phyloP scores from a whole-genome alignment of 1,140 invertebrate species.

The Bombyx mandarina region DNA sequence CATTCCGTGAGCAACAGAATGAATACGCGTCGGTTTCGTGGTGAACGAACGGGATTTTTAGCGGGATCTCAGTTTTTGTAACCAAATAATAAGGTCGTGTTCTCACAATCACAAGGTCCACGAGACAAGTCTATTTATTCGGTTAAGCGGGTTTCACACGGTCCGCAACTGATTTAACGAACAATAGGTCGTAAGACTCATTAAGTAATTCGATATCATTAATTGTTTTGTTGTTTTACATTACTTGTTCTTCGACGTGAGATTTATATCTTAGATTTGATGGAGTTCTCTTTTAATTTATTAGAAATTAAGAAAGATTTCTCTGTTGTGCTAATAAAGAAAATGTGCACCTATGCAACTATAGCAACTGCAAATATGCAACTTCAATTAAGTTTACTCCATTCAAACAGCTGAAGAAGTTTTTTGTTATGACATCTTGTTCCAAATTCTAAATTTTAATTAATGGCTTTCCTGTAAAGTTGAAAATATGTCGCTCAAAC shows the following conservation, averaged over 20 bases:
- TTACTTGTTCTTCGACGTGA: slow-evolving; percentile 7
- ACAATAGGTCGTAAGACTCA: slow-evolving; percentile 34
- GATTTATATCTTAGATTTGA: neutral
- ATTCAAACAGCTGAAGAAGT: too few relatives aligned
- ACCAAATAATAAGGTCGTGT: slow-evolving; percentile 8
- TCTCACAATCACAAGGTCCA: slow-evolving; percentile 26
- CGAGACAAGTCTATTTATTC: slow-evolving; percentile 22
- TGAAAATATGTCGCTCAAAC: too few relatives aligned
- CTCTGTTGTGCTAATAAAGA: too few relatives aligned
- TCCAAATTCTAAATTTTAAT: too few relatives aligned
- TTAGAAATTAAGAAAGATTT: too few relatives aligned
- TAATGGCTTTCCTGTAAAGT: too few relatives aligned
- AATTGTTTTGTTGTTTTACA: slow-evolving; percentile 21
- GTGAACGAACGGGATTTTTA: slow-evolving; percentile 14
- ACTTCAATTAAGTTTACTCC: too few relatives aligned
- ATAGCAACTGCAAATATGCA: too few relatives aligned
- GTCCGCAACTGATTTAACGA: slow-evolving; percentile 19
- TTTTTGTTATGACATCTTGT: too few relatives aligned
- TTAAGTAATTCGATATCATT: slow-evolving; percentile 34
- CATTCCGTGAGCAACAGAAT: too few relatives aligned
- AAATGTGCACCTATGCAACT: too few relatives aligned
- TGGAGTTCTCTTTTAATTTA: too few relatives aligned
- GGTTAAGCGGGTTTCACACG: slow-evolving; percentile 22
- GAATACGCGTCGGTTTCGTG: neutral
- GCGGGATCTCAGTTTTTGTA: slow-evolving; percentile 9